Percentiles rank a stretch among this genome's conserved stretches.
Conservation (phyloP, 2,113 vertebrate species). For the Tylochromis polylepis region DNA sequence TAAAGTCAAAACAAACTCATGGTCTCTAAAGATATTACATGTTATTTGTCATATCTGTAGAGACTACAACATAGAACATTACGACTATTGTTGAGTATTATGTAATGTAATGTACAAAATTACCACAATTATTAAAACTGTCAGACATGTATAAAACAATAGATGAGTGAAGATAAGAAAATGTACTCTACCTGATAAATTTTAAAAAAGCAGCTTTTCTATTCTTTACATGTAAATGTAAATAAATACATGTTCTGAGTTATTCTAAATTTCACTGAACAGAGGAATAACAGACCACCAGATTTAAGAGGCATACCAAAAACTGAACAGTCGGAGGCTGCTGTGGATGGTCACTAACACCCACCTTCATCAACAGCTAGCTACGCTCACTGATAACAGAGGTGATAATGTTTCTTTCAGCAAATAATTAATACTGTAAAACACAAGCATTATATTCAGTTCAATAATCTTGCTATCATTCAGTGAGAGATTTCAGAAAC, state of each 20-base stretch:
- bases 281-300: too few species aligned
- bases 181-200: not conserved
- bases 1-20: not conserved
- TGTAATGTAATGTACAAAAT: not conserved
- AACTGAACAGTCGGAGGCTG: too few species aligned
- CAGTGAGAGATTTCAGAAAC: not conserved
- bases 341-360: not conserved
- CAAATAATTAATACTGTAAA: not conserved
- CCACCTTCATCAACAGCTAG: not conserved
- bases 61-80: not conserved
- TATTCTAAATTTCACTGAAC: too few species aligned
- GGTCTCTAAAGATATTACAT: not conserved
- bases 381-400: not conserved
- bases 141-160: not conserved
- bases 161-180: not conserved
- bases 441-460: not conserved
- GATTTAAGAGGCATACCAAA: too few species aligned
- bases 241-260: not conserved
- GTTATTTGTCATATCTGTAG: not conserved
- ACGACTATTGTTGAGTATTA: not conserved
- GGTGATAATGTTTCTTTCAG: not conserved
- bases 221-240: not conserved
- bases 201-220: not conserved
- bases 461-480: not conserved
- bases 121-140: not conserved